Evolutionary conservation across 1,140 invertebrate genomes (phyloP).

Genomic region (Caenorhabditis briggsae): DNA sequence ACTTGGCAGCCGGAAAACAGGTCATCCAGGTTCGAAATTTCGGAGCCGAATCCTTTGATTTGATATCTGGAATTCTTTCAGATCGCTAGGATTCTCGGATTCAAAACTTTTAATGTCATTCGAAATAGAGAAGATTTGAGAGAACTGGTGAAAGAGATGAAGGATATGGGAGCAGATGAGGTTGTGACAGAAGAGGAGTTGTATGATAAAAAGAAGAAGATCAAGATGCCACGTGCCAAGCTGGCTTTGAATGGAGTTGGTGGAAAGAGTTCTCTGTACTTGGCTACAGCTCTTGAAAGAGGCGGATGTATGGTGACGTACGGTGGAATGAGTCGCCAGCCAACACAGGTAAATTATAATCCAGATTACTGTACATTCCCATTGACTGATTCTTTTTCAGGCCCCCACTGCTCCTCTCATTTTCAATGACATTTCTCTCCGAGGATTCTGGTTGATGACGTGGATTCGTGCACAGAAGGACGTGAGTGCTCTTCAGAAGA

Average conservation of each 20-base stretch:
- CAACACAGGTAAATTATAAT: slow-evolving; percentile 54
- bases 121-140: slow-evolving; percentile 85
- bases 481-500: slow-evolving; percentile 80
- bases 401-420: slow-evolving; percentile 88
- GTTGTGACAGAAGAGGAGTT: slow-evolving; percentile 86
- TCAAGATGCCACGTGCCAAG: slow-evolving; percentile 17
- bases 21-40: slow-evolving; percentile 82
- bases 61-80: slow-evolving; percentile 53
- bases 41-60: slow-evolving; percentile 81
- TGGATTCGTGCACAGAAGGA: slow-evolving; percentile 82
- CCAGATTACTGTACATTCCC: background rate
- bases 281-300: slow-evolving; percentile 60
- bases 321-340: slow-evolving; percentile 76
- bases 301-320: slow-evolving; percentile 74
- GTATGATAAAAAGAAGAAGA: slow-evolving; percentile 18
- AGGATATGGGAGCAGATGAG: slow-evolving; percentile 85
- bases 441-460: slow-evolving; percentile 94
- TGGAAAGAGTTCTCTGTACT: slow-evolving; percentile 83
- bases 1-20: slow-evolving; percentile 93
- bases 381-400: slow-evolving; percentile 15
- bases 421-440: slow-evolving; percentile 88
- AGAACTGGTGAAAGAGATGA: slow-evolving; percentile 83
- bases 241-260: slow-evolving; percentile 95
- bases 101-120: slow-evolving; percentile 89
- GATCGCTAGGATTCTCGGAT: slow-evolving; percentile 78